Evolutionary conservation across 2,888 invertebrate genomes (phyloP), one percentile per base, ranked within the genome.

Genomic region (Tryphoninae sp.): DNA sequence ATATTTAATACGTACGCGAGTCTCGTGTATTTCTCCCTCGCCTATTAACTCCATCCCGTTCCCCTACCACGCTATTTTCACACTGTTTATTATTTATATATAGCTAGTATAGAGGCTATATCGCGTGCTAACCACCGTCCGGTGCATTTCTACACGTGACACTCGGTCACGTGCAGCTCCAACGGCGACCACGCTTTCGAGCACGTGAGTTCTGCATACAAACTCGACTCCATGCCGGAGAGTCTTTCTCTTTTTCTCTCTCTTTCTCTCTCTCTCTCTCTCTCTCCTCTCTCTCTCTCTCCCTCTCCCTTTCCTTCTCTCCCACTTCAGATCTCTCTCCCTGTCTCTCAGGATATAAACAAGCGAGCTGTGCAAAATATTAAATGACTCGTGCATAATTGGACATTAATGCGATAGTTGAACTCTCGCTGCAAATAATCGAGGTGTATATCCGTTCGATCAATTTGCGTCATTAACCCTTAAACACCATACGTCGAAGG

Each of bases 141-240:
- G 40, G 72, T 84, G 71, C 53, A 75, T 74, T 69, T 74, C 69
- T 87, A 89, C 89, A 89, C 90, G 90, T 90, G 90, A 90, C 88
- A 85, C 82, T 79, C 84, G 87, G 89, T 90, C 90, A 90, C 90
- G 90, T 90, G 90, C 89, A 87, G 83, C 68, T 58, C 55, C 61
- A 49, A 72, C 72, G 83, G 82, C 86, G 82, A 85, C 87, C 87
- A 89, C 88, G 88, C 88, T 89, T 86, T 87, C 86, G 86, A 86
- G 90, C 90, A 89, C 90, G 90, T 89, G 89, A 89, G 89, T 89
- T 87, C 77, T 84, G 80, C 83, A 83, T 85, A 82, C 77, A 73
- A 76, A 64, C 62, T 78, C 55, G 67, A 40, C 71, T 62, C 26
- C 40, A 11, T 51, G 7, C 11, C 11, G 40, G 59, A 62, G 62